These are phyloP conservation scores for Girardia tigrina DNA, from an alignment of 2,888 invertebrate species.

Conservation along the genomic window DNA sequence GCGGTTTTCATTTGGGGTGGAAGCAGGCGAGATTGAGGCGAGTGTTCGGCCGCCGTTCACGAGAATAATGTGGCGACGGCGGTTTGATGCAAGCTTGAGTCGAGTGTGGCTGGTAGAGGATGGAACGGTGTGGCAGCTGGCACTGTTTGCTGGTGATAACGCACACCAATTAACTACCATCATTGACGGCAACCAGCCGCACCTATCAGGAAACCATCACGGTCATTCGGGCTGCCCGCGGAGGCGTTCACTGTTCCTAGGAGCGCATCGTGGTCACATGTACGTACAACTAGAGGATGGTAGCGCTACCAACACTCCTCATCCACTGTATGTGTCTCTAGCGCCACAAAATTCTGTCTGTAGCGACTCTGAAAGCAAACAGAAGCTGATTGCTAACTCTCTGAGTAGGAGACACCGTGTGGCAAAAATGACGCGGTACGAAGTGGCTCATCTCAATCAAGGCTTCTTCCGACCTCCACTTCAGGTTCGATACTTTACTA, in stretches of 20 bases:
- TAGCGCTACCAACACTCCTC: background rate
- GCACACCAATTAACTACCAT: background rate
- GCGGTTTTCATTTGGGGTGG: background rate
- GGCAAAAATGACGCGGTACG: background rate
- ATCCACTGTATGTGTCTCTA: constrained; percentile 21
- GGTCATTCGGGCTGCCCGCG: background rate
- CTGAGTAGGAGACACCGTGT: background rate
- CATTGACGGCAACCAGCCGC: background rate
- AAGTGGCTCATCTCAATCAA: background rate
- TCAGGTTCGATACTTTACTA: no score
- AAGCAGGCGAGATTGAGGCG: background rate
- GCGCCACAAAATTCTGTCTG: background rate
- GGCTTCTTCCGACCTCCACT: background rate
- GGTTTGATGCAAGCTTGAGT: background rate
- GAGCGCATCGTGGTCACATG: constrained; percentile 1
- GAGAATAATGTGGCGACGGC: background rate
- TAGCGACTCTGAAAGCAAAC: background rate
- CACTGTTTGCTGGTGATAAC: background rate
- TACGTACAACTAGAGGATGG: constrained; percentile 29
- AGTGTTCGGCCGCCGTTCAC: background rate
- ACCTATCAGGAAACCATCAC: background rate
- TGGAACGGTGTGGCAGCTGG: background rate
- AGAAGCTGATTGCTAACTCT: background rate
- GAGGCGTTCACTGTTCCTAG: background rate
- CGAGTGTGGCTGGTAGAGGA: background rate